phyloP scores from a whole-genome alignment of 1,140 invertebrate species.

The Phenacoccus solenopsis region DNA sequence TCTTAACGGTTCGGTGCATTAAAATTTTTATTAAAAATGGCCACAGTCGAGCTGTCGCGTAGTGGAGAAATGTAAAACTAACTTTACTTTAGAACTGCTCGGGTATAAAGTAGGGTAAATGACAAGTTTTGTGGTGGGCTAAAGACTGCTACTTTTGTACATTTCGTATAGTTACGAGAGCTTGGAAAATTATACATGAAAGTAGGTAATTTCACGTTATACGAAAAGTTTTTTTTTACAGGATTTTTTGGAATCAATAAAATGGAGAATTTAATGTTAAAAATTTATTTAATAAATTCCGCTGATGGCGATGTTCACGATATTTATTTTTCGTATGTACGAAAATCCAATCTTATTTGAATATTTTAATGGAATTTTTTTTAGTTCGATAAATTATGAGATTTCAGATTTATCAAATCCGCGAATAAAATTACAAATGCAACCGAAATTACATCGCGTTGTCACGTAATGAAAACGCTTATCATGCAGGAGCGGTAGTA shows the following conservation, averaged over 20 bases:
- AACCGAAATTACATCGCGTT: neutral
- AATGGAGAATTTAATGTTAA: neutral
- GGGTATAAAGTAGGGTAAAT: neutral
- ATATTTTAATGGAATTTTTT: no score
- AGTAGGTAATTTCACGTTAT: neutral
- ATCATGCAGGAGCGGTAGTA: neutral
- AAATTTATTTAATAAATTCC: neutral
- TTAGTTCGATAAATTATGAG: no score
- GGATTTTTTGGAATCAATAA: neutral
- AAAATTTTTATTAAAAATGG: no score
- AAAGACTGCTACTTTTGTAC: neutral
- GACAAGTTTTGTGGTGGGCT: neutral
- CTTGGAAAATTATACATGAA: neutral
- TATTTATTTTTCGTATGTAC: neutral
- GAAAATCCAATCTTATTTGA: neutral
- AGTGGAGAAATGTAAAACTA: no score
- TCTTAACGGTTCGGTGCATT: neutral
- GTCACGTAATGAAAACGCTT: neutral
- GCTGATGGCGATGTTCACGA: no score
- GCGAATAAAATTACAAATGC: neutral
- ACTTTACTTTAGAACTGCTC: no score
- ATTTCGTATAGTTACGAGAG: neutral
- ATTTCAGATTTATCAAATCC: neutral
- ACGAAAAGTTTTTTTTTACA: neutral
- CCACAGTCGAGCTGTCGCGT: no score